Percentiles rank a stretch among this genome's conserved stretches.
phyloP scores from a whole-genome alignment of 2,113 vertebrate species.

The Rhynchomys soricoides region DNA sequence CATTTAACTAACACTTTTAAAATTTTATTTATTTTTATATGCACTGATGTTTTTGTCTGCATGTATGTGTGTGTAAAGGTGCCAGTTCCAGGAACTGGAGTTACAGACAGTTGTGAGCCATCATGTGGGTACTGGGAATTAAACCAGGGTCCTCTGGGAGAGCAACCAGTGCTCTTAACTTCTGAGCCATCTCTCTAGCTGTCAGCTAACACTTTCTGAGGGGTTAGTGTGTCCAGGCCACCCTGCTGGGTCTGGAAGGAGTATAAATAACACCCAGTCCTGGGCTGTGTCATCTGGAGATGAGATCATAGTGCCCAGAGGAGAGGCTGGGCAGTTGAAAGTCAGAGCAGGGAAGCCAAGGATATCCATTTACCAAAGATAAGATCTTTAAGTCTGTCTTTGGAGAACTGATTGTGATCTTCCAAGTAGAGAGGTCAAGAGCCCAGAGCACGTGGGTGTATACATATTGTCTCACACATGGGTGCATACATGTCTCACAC shows the following conservation, averaged over 20 bases:
- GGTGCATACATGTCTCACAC: not conserved
- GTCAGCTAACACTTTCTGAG: not conserved
- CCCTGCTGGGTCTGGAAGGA: not conserved
- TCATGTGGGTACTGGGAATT: too few relatives aligned
- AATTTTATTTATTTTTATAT: too few relatives aligned
- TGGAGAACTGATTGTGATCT: not conserved
- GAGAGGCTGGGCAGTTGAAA: not conserved
- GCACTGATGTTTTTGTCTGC: too few relatives aligned
- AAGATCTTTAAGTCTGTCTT: not conserved
- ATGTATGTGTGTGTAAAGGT: too few relatives aligned
- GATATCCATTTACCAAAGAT: not conserved
- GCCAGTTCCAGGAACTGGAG: too few relatives aligned
- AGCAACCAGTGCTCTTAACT: too few relatives aligned
- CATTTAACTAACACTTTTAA: not conserved
- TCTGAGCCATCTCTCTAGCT: too few relatives aligned
- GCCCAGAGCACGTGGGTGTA: too few relatives aligned
- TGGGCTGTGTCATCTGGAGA: not conserved
- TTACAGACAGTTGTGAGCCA: too few relatives aligned
- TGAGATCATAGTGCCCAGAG: fast-evolving
- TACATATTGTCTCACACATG: not conserved
- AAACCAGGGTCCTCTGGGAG: too few relatives aligned
- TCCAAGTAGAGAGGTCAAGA: not conserved
- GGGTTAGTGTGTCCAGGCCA: not conserved
- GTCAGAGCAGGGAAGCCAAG: not conserved
- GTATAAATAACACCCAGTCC: too few relatives aligned